Evolutionary conservation across 2,113 vertebrate species (phyloP), one percentile per base, ranked within the genome.

Genomic region (Spheniscus mendiculus): DNA sequence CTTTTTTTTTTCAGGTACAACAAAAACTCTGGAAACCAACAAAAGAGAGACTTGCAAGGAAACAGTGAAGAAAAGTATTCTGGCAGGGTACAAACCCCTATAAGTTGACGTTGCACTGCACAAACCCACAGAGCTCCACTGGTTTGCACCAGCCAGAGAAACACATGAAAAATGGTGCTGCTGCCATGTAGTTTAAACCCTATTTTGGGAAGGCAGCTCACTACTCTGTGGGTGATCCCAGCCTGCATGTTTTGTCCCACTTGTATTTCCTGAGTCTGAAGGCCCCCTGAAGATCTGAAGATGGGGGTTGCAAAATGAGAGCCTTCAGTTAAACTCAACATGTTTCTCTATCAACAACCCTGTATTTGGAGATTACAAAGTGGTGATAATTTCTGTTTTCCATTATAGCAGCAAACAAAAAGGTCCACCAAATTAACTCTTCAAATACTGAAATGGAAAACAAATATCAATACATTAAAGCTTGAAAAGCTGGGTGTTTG

Each of bases 61-160:
- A 66, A 38, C 2, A 4, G 4, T 38, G 32, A 83, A 71, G 21
- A 29, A 59, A 47, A 42, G 1, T n/a, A 49, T n/a, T 83, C 19
- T 80, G 6, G 2, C 8, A 50, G 22, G 4, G 8, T 73, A 20
- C 16, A 49, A 70, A 53, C 1, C 7, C 5, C 6, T 1, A 0
- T 38, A 55, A 61, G 0, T 0, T 83, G n/a, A 36, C 4, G 12
- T 2, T 18, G 5, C 44, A 19, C 9, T 61, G 10, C 47, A 70
- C 10, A 86, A 62, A 59, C 47, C 14, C 25, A 59, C 23, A 34
- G 29, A 47, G 3, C 7, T 56, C 34, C 29, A 29, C 13, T 6
- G 2, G 6, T 52, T 67, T 86, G 6, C 15, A 66, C 17, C 10
- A 82, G 25, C 1, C 25, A 36, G 18, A 70, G 63, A 89, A 86